Conservation (phyloP, 2,113 vertebrate genomes). For the Entelurus aequoreus region DNA sequence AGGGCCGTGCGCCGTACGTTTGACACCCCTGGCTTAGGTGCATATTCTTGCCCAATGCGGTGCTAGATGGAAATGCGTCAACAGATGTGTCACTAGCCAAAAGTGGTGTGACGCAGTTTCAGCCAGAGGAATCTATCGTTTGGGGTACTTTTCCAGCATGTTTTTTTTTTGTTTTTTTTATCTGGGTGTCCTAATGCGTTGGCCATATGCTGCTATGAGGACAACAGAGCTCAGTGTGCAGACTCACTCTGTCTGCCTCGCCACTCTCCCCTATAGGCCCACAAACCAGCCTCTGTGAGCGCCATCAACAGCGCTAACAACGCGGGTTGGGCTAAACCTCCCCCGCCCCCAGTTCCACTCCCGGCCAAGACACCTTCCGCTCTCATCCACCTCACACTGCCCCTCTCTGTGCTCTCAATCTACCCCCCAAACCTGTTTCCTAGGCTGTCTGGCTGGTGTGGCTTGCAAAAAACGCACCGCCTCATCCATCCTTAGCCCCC, state of each 20-base stretch:
- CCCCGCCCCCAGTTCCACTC: constrained; percentile 10
- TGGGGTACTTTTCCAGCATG: constrained; percentile 63
- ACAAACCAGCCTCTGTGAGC: constrained; percentile 67
- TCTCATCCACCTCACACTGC: constrained; percentile 55
- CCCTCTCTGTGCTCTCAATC: constrained; percentile 49
- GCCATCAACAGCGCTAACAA: constrained; percentile 49
- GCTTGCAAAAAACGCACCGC: constrained; percentile 18
- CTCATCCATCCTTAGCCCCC: constrained; percentile 22
- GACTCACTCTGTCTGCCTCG: constrained; percentile 46
- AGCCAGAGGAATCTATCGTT: constrained; percentile 49
- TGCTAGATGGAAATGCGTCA: constrained; percentile 12
- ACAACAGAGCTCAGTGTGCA: constrained; percentile 67
- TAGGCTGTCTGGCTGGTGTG: constrained; percentile 24
- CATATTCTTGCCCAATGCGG: neutral
- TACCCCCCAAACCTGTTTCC: constrained; percentile 24
- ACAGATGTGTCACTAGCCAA: constrained; percentile 45
- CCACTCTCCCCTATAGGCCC: constrained; percentile 46
- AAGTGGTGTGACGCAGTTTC: constrained; percentile 50
- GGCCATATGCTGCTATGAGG: constrained; percentile 60
- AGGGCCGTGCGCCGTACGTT: too few species aligned
- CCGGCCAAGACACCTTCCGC: constrained; percentile 52
- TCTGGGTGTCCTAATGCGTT: constrained; percentile 52
- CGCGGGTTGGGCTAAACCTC: constrained; percentile 34
- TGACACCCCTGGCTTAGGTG: neutral
- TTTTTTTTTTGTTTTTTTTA: constrained; percentile 40